Percentiles rank a stretch among this genome's conserved stretches.
phyloP scores from a whole-genome alignment of 2,888 invertebrate species.

The Drosophila picticornis region DNA sequence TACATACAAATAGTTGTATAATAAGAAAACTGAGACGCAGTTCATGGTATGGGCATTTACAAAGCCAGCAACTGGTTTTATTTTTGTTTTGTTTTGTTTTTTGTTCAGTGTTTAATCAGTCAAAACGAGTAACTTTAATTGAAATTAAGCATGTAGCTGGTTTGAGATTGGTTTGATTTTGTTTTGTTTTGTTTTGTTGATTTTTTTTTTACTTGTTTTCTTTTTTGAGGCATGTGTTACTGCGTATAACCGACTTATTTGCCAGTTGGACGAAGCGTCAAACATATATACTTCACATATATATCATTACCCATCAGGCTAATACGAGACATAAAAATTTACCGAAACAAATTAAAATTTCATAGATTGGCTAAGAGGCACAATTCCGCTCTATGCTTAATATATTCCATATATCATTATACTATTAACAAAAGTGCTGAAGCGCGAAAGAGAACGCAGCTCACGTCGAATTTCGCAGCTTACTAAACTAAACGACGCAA shows the following conservation, averaged over 20 bases:
- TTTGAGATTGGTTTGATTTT: conserved; percentile 40
- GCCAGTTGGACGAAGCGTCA: conserved; percentile 8
- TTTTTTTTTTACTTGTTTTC: conserved; percentile 10
- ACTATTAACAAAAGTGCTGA: not conserved
- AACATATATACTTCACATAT: too few relatives aligned
- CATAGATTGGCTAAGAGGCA: not conserved
- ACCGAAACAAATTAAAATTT: not conserved
- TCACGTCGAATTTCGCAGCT: not conserved
- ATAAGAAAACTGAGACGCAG: conserved; percentile 62
- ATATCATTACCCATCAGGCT: not conserved
- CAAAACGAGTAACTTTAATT: conserved; percentile 37
- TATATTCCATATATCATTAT: not conserved
- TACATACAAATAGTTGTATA: conserved; percentile 9
- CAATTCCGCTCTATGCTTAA: not conserved
- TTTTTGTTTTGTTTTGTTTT: conserved; percentile 1
- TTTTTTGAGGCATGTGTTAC: conserved; percentile 7
- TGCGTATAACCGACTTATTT: conserved; percentile 21
- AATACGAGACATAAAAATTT: not conserved
- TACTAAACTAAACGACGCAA: not conserved
- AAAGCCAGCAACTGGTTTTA: conserved; percentile 56
- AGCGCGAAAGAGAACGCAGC: not conserved
- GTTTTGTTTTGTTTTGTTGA: conserved; percentile 7
- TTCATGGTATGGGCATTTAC: conserved; percentile 29
- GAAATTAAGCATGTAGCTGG: conserved; percentile 64
- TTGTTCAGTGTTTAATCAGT: conserved; percentile 16